Base-by-base conservation (phyloP, 2,888 invertebrate genomes). In the Oscheius onirici region DNA sequence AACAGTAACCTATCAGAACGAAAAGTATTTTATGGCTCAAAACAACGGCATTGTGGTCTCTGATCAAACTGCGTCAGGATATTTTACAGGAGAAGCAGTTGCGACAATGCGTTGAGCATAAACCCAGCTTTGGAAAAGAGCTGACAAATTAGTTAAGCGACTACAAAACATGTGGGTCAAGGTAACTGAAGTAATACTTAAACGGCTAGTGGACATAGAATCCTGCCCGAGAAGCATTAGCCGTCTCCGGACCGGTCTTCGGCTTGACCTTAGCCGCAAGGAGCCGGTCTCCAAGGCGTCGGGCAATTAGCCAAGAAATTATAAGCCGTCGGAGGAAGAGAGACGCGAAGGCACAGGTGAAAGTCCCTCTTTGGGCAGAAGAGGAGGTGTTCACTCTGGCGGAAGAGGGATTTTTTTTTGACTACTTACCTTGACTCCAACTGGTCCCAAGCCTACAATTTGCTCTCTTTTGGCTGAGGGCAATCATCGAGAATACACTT, bases 301-400 rank as follows among this genome's bases (percentile, higher is more conserved):
- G 49, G 49, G 63, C 63, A 63, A 63, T 63, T 63, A 63, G 63
- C 63, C 63, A 63, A 46, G 63, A 49, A 49, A 63, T 63, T 63
- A 63, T 63, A 63, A 63, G 63, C 63, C 58, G 46, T 49, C 49
- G 46, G 46, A 49, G 49, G 63, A 24, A 49, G 24, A 49, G 63
- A n/a, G 63, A 63, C 46, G 5, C n/a, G 15, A 46, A 46, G 46
- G n/a, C 46, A 46, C 8, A 46, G 15, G 20, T 46, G 46, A 46
- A 20, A 46, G 46, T 34, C 34, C 8, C 8, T 46, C 11, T 15
- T 11, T 10, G 46, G 46, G 46, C n/a, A 46, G 46, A 13, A 3
- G 13, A 17, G 46, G 46, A 43, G 46, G 46, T 46, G 46, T 46
- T 46, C 46, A 46, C 20, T 13, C 20, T 15, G 46, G 46, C 46